These are phyloP conservation scores for Diachasmimorpha longicaudata DNA, from an alignment of 1,140 invertebrate genomes.

Conservation along the genomic window DNA sequence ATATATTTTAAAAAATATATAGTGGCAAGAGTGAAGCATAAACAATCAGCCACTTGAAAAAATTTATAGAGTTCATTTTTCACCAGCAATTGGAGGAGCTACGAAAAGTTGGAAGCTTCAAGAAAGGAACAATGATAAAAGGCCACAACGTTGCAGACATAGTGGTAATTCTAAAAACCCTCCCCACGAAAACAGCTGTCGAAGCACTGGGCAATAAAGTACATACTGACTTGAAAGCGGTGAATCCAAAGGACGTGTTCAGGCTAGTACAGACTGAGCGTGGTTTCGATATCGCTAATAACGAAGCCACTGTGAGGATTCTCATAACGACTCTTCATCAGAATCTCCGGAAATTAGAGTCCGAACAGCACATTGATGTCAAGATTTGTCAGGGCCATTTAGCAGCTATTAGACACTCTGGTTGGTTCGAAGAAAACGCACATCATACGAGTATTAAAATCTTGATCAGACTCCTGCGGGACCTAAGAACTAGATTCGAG, in stretches of 20 bases:
- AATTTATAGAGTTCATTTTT: no score
- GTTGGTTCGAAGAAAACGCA: constrained; percentile 99
- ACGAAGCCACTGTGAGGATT: constrained; percentile 85
- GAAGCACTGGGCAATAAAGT: constrained; percentile 91
- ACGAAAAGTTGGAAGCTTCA: constrained; percentile 94
- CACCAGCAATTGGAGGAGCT: constrained; percentile 95
- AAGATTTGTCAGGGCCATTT: constrained; percentile 73
- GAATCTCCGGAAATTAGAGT: constrained; percentile 91
- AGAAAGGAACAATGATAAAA: constrained; percentile 97
- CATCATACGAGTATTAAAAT: constrained; percentile 97
- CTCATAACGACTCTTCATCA: constrained; percentile 92
- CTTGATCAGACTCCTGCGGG: constrained; percentile 88
- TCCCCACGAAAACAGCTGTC: constrained; percentile 95
- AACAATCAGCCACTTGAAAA: background rate
- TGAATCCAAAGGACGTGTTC: constrained; percentile 68
- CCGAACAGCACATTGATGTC: constrained; percentile 69
- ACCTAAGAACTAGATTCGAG: constrained; percentile 87
- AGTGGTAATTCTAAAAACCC: constrained; percentile 96
- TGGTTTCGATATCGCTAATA: constrained; percentile 82
- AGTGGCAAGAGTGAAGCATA: background rate
- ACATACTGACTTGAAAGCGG: constrained; percentile 71
- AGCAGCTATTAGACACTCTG: constrained; percentile 91
- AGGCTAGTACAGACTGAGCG: constrained; percentile 73
- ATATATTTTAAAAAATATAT: background rate
- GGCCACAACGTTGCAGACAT: constrained; percentile 96